These are phyloP conservation scores for Formica selysi DNA, from an alignment of 1,140 invertebrate genomes.

Conservation along the genomic window DNA sequence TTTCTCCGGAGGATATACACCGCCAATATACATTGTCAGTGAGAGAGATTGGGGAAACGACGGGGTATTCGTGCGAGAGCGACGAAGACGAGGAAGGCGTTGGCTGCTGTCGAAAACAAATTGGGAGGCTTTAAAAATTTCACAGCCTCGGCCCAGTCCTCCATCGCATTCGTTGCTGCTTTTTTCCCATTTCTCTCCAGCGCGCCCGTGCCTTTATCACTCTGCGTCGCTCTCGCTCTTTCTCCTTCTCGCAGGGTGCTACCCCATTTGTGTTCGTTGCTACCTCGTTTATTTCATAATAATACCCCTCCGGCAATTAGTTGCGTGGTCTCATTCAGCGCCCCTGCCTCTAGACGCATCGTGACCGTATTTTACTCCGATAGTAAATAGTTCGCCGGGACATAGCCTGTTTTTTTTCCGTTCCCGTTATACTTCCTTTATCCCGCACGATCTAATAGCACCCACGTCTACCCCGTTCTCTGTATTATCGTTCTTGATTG, in stretches of 20 bases:
- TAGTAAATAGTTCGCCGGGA: conserved; percentile 17
- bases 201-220: not conserved
- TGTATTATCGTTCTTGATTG: conserved; percentile 30
- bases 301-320: conserved; percentile 34
- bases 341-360: not conserved
- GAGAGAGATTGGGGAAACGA: not conserved
- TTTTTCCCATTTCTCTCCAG: conserved; percentile 9
- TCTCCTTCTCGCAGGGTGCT: not conserved
- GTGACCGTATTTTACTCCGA: conserved; percentile 39
- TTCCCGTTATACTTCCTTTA: conserved; percentile 14
- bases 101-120: conserved; percentile 50
- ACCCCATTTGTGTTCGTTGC: not conserved
- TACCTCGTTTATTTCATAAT: conserved; percentile 50
- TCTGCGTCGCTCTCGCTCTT: too few relatives aligned
- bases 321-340: not conserved
- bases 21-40: conserved; percentile 46
- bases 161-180: not conserved
- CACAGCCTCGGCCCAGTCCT: conserved; percentile 6
- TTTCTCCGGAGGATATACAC: conserved; percentile 68
- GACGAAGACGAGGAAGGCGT: conserved; percentile 42
- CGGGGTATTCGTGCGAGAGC: not conserved
- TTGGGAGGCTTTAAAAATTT: conserved; percentile 66
- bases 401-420: conserved; percentile 5
- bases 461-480: not conserved
- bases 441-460: conserved; percentile 10